Base-by-base conservation (phyloP, 92 coral and sea anemone genomes). In the Blastomussa wellsi region DNA sequence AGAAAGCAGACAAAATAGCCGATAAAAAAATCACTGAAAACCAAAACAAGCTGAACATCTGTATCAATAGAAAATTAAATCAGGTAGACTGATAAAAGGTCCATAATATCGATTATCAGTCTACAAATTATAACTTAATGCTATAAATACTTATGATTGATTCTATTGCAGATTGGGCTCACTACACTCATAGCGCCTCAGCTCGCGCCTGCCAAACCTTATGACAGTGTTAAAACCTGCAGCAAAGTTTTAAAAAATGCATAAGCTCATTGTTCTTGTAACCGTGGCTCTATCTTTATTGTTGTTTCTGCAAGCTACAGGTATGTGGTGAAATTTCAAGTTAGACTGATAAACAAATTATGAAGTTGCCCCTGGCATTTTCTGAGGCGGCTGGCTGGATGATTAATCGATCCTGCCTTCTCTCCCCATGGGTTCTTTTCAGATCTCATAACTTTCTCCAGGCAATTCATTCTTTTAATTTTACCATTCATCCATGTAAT, bases 81-180 rank as follows among this genome's bases (percentile, higher is more conserved):
- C 26, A 47, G 29, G 4, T 77, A 69, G 35, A 38, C 44, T 42
- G 67, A 32, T 53, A 77, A 36, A 28, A 24, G 68, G 31, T 10
- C 36, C 52, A 7, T 47, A 44, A 15, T 47, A 57, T 57, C 33
- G 10, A n/a, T 36, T 20, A 62, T 60, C 70, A 77, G 48, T 26
- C n/a, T 70, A 20, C 26, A 70, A 6, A 70, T 70, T 70, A 36
- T 59, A 71, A 35, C 35, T 8, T 22, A 60, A 24, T 60, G 57
- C 32, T 29, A 60, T 42, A 22, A 47, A 15, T 22, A 41, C 20
- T 10, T 7, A n/a, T 64, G 33, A 64, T 26, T 65, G 38, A 15
- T 41, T 44, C 29, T 80, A 37, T 66, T 39, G 28, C 78, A 82
- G 86, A 71, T 82, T 51, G 20, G 78, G 52, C 36, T 82, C 79